Base-by-base conservation (phyloP, 2,888 invertebrate genomes). In the Chelonus formosanus region DNA sequence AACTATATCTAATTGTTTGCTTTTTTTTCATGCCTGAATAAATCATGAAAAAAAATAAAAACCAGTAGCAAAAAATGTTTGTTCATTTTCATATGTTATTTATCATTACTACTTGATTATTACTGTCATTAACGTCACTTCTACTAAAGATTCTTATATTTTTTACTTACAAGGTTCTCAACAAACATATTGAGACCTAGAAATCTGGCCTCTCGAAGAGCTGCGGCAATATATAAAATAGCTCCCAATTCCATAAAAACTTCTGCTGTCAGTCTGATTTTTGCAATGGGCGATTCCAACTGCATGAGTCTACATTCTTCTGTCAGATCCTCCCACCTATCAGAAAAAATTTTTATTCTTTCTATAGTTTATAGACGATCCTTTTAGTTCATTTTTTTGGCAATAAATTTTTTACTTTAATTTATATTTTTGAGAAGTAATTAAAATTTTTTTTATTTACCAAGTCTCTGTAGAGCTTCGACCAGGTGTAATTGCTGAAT, bases 131-230 rank as follows among this genome's bases (percentile, higher is more conserved):
- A 20, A 20, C 20, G 20, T 20, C 20, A 20, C 20, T 20, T 20
- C 47, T 59, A 10, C 32, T 3, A 20, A 20, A 20, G 3, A 31
- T 34, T 61, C 7, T 5, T 34, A 45, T 54, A 10, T 54, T 61
- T 43, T 43, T 62, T 54, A 50, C 65, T 88, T 85, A 97, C 97
- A 85, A 98, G 86, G 84, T 97, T 97, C 82, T 96, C 96, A 70
- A 97, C 90, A 83, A 98, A 98, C 92, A 97, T 96, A 78, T 93
- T 91, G 69, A 92, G 89, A 1, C 98, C 97, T 36, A 98, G 88
- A 84, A 98, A 97, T 72, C 92, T 89, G 0, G 95, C 94, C 84
- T 97, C 97, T 5, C 95, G 86, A 58, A 94, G 83, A 0, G 97
- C 96, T 0, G 95, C 91, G 1, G 92, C 86, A 40, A 98, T 89